These are phyloP conservation scores for Pteropus alecto DNA, from an alignment of 2,113 vertebrate genomes.

Conservation along the genomic window DNA sequence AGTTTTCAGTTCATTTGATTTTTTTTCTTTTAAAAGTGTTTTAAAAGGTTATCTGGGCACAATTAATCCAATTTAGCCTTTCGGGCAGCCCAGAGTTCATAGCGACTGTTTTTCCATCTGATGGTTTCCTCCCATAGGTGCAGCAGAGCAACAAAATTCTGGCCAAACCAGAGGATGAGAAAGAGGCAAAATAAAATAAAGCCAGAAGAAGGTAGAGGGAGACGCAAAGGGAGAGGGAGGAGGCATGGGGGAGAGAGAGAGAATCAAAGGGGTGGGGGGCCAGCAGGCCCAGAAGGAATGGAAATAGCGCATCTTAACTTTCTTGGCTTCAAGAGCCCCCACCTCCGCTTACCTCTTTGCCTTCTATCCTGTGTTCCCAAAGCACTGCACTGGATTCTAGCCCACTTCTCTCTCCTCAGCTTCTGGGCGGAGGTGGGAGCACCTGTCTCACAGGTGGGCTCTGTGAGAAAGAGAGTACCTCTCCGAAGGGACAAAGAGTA, in stretches of 20 bases:
- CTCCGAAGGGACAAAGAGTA: neutral
- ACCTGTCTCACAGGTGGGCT: too few relatives aligned
- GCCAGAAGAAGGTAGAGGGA: too few relatives aligned
- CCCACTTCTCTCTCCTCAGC: neutral
- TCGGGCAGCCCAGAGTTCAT: neutral
- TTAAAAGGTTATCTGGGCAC: constrained; percentile 7
- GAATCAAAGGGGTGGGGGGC: too few relatives aligned
- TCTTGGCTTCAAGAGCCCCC: neutral
- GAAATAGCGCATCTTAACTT: neutral
- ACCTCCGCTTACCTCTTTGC: neutral
- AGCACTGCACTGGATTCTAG: neutral
- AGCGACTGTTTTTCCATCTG: neutral
- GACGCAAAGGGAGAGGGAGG: neutral
- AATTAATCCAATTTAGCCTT: constrained; percentile 30
- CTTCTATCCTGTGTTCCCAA: neutral
- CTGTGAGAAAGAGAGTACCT: neutral
- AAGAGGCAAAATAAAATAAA: neutral
- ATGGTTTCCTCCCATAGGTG: neutral
- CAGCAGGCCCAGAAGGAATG: neutral
- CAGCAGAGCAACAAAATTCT: neutral
- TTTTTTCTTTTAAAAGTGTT: neutral
- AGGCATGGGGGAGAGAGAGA: neutral
- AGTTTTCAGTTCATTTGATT: constrained; percentile 28
- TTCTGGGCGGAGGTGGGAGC: neutral
- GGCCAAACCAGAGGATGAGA: neutral